These are phyloP conservation scores for Troides helena DNA, from an alignment of 2,888 invertebrate genomes.

Conservation along the genomic window DNA sequence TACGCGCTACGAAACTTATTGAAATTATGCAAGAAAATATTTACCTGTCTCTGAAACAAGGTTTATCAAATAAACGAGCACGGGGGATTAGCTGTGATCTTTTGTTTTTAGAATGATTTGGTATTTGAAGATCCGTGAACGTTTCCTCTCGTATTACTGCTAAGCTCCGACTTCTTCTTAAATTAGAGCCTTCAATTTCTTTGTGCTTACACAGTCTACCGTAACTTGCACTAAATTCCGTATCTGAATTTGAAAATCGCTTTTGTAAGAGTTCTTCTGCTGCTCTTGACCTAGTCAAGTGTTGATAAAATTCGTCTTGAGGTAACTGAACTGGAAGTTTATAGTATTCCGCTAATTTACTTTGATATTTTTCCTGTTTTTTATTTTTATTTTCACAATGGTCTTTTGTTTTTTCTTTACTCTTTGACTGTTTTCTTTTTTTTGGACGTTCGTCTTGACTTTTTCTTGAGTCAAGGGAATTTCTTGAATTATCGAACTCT, in stretches of 20 bases:
- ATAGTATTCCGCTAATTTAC: slow-evolving; percentile 74
- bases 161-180: slow-evolving; percentile 85
- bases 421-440: slow-evolving; percentile 67
- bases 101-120: slow-evolving; percentile 82
- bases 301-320: slow-evolving; percentile 76
- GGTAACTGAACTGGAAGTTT: slow-evolving; percentile 71
- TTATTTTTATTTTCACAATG: slow-evolving; percentile 61
- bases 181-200: slow-evolving; percentile 76
- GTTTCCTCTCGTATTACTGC: slow-evolving; percentile 89
- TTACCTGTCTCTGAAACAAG: slow-evolving; percentile 87
- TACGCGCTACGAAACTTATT: background rate
- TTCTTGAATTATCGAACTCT: slow-evolving; percentile 70
- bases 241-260: slow-evolving; percentile 70
- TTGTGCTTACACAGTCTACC: slow-evolving; percentile 74
- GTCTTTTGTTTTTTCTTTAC: slow-evolving; percentile 60
- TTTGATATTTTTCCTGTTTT: slow-evolving; percentile 74
- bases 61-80: slow-evolving; percentile 88
- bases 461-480: slow-evolving; percentile 67
- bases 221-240: slow-evolving; percentile 74
- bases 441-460: slow-evolving; percentile 71
- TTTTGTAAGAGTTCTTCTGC: slow-evolving; percentile 71
- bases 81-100: slow-evolving; percentile 90
- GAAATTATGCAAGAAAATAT: background rate
- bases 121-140: slow-evolving; percentile 84
- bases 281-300: slow-evolving; percentile 70